These are phyloP conservation scores for Psettodes erumei DNA, from an alignment of 2,113 vertebrate species.

Conservation along the genomic window DNA sequence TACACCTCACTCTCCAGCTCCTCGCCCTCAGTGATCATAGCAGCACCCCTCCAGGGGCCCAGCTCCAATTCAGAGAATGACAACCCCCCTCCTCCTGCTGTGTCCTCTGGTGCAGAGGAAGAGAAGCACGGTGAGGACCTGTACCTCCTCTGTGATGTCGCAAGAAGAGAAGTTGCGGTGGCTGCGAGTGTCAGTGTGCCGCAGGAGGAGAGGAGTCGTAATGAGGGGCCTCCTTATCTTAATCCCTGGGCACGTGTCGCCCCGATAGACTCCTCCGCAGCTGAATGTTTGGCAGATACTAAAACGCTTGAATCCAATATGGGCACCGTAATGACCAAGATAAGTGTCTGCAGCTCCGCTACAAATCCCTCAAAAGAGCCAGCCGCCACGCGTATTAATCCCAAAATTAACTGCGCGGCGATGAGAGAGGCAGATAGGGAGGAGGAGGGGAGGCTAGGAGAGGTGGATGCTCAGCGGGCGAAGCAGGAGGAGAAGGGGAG, in stretches of 20 bases:
- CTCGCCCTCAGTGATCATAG: not conserved
- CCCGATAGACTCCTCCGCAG: conserved; percentile 81
- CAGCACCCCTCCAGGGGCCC: conserved; percentile 26
- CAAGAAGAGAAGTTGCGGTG: conserved; percentile 74
- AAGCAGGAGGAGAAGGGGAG: conserved; percentile 75
- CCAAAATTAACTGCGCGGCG: conserved; percentile 84
- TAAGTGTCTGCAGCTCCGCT: conserved; percentile 84
- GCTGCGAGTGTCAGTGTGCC: conserved; percentile 61
- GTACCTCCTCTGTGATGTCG: conserved; percentile 63
- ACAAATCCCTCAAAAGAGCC: conserved; percentile 87
- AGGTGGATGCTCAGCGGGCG: conserved; percentile 68
- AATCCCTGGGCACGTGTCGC: conserved; percentile 83
- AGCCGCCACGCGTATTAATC: conserved; percentile 81
- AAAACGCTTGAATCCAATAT: conserved; percentile 85
- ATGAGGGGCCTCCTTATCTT: conserved; percentile 85
- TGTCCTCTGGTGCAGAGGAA: conserved; percentile 30
- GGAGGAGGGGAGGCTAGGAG: conserved; percentile 68
- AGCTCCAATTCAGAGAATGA: no score
- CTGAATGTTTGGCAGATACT: conserved; percentile 82
- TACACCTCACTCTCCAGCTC: conserved; percentile 24
- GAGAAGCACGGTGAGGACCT: conserved; percentile 51
- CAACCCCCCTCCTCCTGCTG: not conserved
- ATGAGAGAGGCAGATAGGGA: conserved; percentile 82
- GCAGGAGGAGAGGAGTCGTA: conserved; percentile 76
- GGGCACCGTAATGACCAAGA: conserved; percentile 86